Base-by-base conservation (phyloP, 2,888 invertebrate species). In the Gymnocheta viridis region DNA sequence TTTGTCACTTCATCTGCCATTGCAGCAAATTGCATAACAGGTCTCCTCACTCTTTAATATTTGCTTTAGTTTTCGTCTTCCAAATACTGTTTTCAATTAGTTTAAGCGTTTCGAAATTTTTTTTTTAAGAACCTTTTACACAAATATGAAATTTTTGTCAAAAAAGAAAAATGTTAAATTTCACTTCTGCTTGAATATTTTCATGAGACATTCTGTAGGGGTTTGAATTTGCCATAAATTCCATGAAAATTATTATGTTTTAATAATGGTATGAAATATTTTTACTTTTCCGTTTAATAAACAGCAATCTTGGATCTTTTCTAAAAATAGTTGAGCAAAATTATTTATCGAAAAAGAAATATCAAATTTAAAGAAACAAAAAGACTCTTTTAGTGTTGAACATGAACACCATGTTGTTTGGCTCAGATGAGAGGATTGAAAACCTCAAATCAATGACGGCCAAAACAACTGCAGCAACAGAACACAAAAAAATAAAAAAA, bases 241-340 rank as follows among this genome's bases (percentile, higher is more conserved):
- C 81, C 69, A 73, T 64, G 73, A 49, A 84, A 84, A 51, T 41
- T 60, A 76, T 79, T 67, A 49, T 70, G 49, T 83, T 76, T 66
- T 76, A 76, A 76, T 66, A 77, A 74, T 22, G 62, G 47, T 64
- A 22, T 49, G 60, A 44, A 64, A 54, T 10, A 38, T 29, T 29
- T 51, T 56, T n/a, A 41, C 44, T 47, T 38, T 51, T 35, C 14
- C 51, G 29, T 73, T 69, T 77, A 56, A 58, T 72, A 69, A 74
- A 56, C 62, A 81, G 64, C 62, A 84, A 84, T 84, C 84, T 73
- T 44, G 62, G 62, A 84, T 84, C 84, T 81, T 64, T 69, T 73
- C 84, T 84, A 84, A 84, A 84, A 81, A 84, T 84, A 84, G 82
- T 83, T 81, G 72, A 82, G 58, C 69, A 66, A 70, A 83, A 66